These are phyloP conservation scores for Eutolmus rufibarbis DNA, from an alignment of 2,888 invertebrate genomes.

Conservation along the genomic window DNA sequence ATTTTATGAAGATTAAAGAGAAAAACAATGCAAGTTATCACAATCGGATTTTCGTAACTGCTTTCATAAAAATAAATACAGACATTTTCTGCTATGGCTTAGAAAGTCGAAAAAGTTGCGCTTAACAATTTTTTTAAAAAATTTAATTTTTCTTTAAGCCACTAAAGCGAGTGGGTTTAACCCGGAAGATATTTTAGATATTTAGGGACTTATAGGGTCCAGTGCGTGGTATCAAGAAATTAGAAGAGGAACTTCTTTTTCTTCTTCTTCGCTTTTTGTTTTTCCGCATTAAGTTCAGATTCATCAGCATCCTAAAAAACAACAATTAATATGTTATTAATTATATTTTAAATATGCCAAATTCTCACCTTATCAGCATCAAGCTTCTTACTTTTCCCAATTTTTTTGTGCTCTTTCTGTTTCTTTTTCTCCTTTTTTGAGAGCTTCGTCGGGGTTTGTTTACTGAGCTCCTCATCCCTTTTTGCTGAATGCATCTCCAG, in stretches of 20 bases:
- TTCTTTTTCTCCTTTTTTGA: slow-evolving; percentile 65
- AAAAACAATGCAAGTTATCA: slow-evolving; percentile 38
- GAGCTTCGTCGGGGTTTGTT: slow-evolving; percentile 57
- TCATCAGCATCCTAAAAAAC: slow-evolving; percentile 56
- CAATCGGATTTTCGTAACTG: not conserved
- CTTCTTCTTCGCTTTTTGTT: slow-evolving; percentile 57
- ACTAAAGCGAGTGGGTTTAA: not conserved
- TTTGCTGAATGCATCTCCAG: slow-evolving; percentile 63
- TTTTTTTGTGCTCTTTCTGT: slow-evolving; percentile 65
- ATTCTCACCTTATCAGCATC: slow-evolving; percentile 67
- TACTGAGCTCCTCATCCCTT: slow-evolving; percentile 63
- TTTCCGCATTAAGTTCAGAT: slow-evolving; percentile 54
- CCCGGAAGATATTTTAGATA: not conserved
- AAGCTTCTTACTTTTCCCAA: slow-evolving; percentile 65
- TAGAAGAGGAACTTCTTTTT: slow-evolving; percentile 58
- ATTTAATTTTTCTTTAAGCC: not conserved
- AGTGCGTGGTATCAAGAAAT: not conserved
- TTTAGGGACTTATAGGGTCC: not conserved
- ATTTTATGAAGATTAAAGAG: slow-evolving; percentile 2
- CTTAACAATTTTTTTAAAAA: not conserved
- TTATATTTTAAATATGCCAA: not conserved
- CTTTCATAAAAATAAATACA: slow-evolving; percentile 2
- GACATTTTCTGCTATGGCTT: slow-evolving; percentile 15
- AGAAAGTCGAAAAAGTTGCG: not conserved
- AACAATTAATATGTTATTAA: not conserved